Conservation (phyloP, 1,140 invertebrate species). For the Littorina saxatilis region DNA sequence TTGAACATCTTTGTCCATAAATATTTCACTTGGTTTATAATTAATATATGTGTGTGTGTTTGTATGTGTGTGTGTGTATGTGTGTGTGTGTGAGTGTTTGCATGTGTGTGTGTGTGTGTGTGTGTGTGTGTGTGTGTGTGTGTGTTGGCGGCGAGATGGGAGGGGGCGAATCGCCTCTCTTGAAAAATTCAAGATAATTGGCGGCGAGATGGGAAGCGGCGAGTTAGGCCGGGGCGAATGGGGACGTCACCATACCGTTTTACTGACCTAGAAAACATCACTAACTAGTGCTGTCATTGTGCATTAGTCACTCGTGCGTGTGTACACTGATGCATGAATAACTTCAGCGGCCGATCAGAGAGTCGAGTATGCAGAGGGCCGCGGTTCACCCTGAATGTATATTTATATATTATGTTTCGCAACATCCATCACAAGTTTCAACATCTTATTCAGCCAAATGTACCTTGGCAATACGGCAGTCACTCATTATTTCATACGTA, state of each 20-base stretch:
- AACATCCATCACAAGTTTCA: neutral
- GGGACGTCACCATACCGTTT: too few relatives aligned
- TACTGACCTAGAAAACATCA: too few relatives aligned
- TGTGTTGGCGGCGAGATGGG: too few relatives aligned
- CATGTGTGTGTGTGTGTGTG: slow-evolving; percentile 1
- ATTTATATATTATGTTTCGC: neutral
- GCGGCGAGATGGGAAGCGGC: too few relatives aligned
- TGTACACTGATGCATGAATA: neutral
- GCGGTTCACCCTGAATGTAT: neutral
- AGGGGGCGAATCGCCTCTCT: too few relatives aligned
- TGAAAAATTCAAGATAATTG: too few relatives aligned
- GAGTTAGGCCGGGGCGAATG: too few relatives aligned
- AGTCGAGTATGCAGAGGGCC: neutral
- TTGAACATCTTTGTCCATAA: too few relatives aligned
- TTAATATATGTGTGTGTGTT: too few relatives aligned
- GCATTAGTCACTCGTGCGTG: slow-evolving; percentile 5
- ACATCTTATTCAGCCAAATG: neutral
- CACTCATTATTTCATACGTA: neutral
- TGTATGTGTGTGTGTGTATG: too few relatives aligned
- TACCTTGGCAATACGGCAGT: neutral
- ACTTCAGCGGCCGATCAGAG: neutral
- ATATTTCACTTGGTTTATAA: too few relatives aligned
- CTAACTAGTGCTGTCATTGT: too few relatives aligned
- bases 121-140: neutral
- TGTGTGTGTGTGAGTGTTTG: neutral